Evolutionary conservation across 2,888 invertebrate genomes (phyloP).

Genomic region (Siphonodentalium dalli): DNA sequence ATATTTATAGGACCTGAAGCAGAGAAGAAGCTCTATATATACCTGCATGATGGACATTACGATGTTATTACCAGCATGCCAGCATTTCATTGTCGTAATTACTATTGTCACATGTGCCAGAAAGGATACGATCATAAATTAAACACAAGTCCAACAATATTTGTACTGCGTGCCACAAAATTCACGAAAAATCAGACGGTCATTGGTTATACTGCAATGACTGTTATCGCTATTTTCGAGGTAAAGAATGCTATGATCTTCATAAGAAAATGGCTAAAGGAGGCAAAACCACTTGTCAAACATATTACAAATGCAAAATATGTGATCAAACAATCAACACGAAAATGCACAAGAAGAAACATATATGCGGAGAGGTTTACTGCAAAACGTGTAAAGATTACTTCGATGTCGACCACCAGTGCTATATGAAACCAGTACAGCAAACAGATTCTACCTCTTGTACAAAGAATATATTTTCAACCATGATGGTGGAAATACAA

Average conservation of each 20-base stretch:
- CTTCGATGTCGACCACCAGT: constrained; percentile 5
- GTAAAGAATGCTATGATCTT: constrained; percentile 1
- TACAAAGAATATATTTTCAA: constrained; percentile 11
- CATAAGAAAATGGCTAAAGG: not conserved
- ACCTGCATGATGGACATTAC: constrained; percentile 2
- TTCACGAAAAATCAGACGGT: too few relatives aligned
- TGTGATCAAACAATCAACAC: constrained; percentile 6
- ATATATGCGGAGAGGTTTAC: constrained; percentile 6
- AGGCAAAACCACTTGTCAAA: constrained; percentile 3
- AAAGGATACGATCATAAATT: not conserved
- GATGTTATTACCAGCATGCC: constrained; percentile 1
- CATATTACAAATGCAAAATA: constrained; percentile 4
- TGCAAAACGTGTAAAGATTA: constrained; percentile 17
- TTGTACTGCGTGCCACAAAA: not conserved
- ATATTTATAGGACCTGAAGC: constrained; percentile 16
- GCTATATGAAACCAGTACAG: constrained; percentile 13
- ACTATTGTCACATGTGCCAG: not conserved
- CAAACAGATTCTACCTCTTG: not conserved
- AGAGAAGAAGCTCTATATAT: not conserved
- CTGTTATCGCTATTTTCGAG: constrained; percentile 1
- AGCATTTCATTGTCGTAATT: not conserved
- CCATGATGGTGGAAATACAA: not conserved
- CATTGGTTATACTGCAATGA: not conserved
- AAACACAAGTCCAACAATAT: not conserved
- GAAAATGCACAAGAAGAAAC: constrained; percentile 1